Percentiles rank a stretch among this genome's conserved stretches.
Conservation (phyloP, 2,113 vertebrate species). For the Xenopus tropicalis region DNA sequence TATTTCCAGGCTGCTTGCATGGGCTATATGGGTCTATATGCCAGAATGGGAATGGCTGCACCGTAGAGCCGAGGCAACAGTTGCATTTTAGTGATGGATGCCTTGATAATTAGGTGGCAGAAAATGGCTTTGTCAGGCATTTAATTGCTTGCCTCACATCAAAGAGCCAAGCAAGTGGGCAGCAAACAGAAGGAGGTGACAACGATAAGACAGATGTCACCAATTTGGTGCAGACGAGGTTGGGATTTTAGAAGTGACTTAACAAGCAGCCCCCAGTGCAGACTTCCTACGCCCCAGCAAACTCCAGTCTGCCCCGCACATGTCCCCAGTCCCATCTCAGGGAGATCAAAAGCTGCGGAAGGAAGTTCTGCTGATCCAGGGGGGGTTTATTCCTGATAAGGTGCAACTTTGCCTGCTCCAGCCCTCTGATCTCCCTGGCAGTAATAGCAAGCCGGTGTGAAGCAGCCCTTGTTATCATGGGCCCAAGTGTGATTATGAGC, state of each 20-base stretch:
- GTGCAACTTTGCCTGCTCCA: not conserved
- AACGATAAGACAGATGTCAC: conserved; percentile 32
- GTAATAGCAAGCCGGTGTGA: conserved; percentile 46
- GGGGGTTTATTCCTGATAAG: conserved; percentile 45
- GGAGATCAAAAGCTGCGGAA: conserved; percentile 52
- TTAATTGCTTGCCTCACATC: conserved; percentile 11
- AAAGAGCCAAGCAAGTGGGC: conserved; percentile 6
- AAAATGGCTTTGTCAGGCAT: not conserved
- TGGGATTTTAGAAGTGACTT: conserved; percentile 8
- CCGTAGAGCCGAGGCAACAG: too few species aligned
- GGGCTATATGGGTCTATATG: too few species aligned
- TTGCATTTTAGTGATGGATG: too few species aligned
- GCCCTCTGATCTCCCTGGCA: conserved; percentile 43
- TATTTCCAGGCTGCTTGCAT: too few species aligned
- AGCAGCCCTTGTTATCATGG: conserved; percentile 50
- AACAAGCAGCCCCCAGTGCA: conserved; percentile 24
- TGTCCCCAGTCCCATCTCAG: conserved; percentile 40
- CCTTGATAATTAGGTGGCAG: conserved; percentile 1
- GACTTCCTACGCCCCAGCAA: not conserved
- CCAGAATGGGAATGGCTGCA: too few species aligned
- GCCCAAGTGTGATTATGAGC: conserved; percentile 34
- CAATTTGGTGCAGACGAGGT: conserved; percentile 34
- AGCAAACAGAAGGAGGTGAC: conserved; percentile 1
- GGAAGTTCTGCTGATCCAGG: conserved; percentile 53
- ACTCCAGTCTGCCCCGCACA: conserved; percentile 12